phyloP scores from a whole-genome alignment of 2,113 vertebrate genomes.

The Shinisaurus crocodilurus region DNA sequence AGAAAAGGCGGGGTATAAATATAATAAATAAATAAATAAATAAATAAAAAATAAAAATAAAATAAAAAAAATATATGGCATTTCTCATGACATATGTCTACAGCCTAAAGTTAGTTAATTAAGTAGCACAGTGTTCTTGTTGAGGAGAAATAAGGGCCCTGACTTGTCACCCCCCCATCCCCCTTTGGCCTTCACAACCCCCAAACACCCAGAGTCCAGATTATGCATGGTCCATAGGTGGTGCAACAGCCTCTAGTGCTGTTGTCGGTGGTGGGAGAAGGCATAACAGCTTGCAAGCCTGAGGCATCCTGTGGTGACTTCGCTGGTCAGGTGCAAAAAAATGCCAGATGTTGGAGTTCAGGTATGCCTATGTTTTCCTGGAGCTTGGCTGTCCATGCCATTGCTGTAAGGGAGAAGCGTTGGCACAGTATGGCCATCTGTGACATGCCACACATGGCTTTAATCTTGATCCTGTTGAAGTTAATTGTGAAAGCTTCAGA shows the following conservation, averaged over 20 bases:
- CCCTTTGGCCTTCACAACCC: background rate
- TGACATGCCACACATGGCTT: background rate
- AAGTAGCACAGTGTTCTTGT: background rate
- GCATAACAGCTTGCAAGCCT: background rate
- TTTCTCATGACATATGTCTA: constrained; percentile 2
- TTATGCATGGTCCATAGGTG: background rate
- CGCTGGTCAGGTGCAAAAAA: background rate
- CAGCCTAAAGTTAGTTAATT: background rate
- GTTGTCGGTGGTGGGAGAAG: background rate
- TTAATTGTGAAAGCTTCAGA: background rate
- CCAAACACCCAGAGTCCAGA: background rate
- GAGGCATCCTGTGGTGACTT: background rate
- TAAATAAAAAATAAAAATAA: no score
- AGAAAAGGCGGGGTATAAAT: no score
- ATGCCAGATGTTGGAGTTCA: background rate
- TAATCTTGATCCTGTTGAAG: background rate
- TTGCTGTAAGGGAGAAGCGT: background rate
- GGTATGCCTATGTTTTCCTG: background rate
- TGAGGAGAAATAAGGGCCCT: background rate
- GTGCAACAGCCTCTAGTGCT: background rate
- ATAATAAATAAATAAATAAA: no score
- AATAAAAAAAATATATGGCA: background rate
- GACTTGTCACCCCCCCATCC: background rate
- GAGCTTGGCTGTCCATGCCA: background rate
- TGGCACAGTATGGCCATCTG: no score